Evolutionary conservation across 2,113 vertebrate species (phyloP).

Genomic region (Aramus guarauna): DNA sequence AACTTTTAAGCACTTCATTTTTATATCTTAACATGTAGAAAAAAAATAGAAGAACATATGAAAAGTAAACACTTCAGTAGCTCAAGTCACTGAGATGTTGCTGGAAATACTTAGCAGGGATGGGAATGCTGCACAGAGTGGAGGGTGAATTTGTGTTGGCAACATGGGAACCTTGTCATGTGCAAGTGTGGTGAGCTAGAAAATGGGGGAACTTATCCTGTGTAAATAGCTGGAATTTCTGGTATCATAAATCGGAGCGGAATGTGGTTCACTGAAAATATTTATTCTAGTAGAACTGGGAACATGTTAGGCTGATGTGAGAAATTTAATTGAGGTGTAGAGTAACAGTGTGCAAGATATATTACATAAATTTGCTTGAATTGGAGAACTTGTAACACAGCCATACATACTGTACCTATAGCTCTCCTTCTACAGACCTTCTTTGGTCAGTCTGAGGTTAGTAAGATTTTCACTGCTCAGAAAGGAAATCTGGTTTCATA

Average conservation of each 20-base stretch:
- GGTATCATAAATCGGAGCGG: not conserved
- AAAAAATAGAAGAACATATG: not conserved
- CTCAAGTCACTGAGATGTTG: not conserved
- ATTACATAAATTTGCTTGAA: not conserved
- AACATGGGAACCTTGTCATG: not conserved
- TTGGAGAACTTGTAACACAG: not conserved
- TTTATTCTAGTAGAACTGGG: not conserved
- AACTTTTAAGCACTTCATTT: not conserved
- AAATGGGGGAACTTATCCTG: rapidly evolving
- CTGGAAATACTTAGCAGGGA: not conserved
- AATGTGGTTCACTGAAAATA: not conserved
- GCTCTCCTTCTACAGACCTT: not conserved
- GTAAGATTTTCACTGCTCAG: not conserved
- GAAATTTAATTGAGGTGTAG: not conserved
- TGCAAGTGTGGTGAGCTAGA: not conserved
- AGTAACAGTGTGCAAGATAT: not conserved
- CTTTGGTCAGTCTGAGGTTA: not conserved
- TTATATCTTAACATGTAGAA: not conserved
- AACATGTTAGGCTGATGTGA: not conserved
- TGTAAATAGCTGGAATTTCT: not conserved
- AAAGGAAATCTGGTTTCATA: not conserved
- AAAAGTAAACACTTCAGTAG: not conserved
- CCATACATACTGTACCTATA: not conserved
- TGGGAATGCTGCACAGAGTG: not conserved
- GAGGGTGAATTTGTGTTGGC: not conserved